These are phyloP conservation scores for Hylaeus volcanicus DNA, from an alignment of 1,140 invertebrate species.

Conservation along the genomic window DNA sequence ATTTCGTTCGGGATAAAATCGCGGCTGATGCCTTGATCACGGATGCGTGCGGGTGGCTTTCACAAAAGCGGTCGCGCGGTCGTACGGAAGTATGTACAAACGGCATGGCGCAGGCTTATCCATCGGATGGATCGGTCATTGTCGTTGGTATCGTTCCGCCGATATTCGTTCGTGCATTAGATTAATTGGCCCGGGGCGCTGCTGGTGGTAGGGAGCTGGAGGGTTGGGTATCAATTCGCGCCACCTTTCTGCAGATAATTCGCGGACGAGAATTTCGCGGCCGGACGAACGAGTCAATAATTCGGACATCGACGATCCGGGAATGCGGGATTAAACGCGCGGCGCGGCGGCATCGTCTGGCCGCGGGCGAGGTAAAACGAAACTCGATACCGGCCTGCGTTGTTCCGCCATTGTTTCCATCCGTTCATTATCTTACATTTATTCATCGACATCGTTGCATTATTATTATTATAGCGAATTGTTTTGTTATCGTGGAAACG, in stretches of 20 bases:
- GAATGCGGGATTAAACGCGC: neutral
- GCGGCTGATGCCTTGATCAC: constrained; percentile 13
- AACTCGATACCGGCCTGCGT: neutral
- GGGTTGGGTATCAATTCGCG: constrained; percentile 34
- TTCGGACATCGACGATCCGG: neutral
- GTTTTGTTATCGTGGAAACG: neutral
- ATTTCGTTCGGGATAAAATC: neutral
- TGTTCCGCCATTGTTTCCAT: neutral
- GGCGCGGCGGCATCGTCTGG: neutral
- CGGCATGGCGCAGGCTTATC: constrained; percentile 5
- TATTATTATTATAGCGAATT: constrained; percentile 1
- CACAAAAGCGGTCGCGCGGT: constrained; percentile 41
- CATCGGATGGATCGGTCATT: constrained; percentile 19
- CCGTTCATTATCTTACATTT: constrained; percentile 13
- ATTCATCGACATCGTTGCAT: neutral
- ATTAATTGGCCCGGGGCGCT: constrained; percentile 41
- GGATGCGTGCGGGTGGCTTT: constrained; percentile 35
- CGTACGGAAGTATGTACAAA: constrained; percentile 24
- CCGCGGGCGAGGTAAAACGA: neutral
- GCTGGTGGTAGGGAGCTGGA: neutral
- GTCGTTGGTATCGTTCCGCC: constrained; percentile 15
- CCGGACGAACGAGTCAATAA: constrained; percentile 6
- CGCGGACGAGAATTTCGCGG: constrained; percentile 38
- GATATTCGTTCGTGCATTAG: constrained; percentile 51
- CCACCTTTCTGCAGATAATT: constrained; percentile 45